Evolutionary conservation across 2,113 vertebrate genomes (phyloP), one percentile per base, ranked within the genome.

Genomic region (Amazona guildingii): DNA sequence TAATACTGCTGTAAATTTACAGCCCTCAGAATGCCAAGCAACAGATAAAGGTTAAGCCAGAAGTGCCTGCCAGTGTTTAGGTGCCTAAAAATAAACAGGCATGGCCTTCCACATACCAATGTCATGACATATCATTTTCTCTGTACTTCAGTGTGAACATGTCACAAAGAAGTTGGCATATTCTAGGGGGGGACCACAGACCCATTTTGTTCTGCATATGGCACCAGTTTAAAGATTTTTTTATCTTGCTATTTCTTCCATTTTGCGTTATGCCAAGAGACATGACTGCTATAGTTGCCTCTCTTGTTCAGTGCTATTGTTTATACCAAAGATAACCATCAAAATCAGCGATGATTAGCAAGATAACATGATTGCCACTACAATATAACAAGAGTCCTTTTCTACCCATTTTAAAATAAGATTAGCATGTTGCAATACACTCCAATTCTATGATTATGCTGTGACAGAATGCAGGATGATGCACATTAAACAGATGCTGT

Each of bases 11-110:
- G 63, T 77, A 75, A 85, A 91, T 93, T 63, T 78, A 75, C 83
- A 90, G 83, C 81, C 59, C 55, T 83, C 75, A 77, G 83, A 81
- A 94, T 83, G 83, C 94, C 91, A 97, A 92, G 87, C 84, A 94
- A 92, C 46, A 95, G 88, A 97, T 84, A 97, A 97, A 96, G 94
- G 95, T 97, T 97, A 97, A 96, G 86, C 81, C 94, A 91, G 39
- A 95, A 96, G 83, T 68, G 92, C 86, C 92, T 96, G 96, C 75
- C 68, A 92, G 70, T 51, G 80, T 95, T 97, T 81, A 91, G 68
- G n/a, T 44, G 17, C 44, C 96, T 96, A 97, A 97, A 97, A 97
- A 97, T 97, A 97, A 85, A 73, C 23, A 70, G 90, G 67, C 82
- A 86, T 12, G 25, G 84, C 86, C 37, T 89, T 93, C 85, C 69